A percentile compares a stretch with the other conserved stretches of the same genome.
phyloP scores from a whole-genome alignment of 2,113 vertebrate species.

The Syrrhaptes paradoxus region DNA sequence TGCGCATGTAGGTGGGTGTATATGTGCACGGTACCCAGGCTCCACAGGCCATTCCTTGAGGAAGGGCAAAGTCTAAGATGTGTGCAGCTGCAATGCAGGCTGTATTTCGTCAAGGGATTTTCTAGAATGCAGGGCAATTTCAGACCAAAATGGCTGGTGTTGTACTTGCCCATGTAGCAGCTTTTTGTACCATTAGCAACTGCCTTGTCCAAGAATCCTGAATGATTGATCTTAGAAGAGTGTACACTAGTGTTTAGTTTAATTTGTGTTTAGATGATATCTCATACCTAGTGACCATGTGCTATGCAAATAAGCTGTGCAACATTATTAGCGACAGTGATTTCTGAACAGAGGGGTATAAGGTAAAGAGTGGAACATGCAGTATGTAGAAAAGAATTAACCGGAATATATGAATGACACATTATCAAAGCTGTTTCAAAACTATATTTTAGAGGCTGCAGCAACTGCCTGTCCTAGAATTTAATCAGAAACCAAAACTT shows the following conservation, averaged over 20 bases:
- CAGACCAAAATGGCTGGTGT: background rate
- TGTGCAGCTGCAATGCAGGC: background rate
- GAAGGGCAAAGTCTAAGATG: background rate
- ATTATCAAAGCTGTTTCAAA: slow-evolving; percentile 56
- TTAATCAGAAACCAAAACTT: slow-evolving; percentile 67
- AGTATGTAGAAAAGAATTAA: slow-evolving; percentile 3
- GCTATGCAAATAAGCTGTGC: slow-evolving; percentile 42
- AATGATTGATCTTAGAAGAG: slow-evolving; percentile 38
- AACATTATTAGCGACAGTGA: background rate
- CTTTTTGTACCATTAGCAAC: slow-evolving; percentile 14
- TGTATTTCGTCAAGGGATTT: background rate
- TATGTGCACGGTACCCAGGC: rapidly evolving
- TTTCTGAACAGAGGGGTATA: background rate
- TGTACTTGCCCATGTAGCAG: background rate
- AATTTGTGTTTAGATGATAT: slow-evolving; percentile 44
- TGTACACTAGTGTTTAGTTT: slow-evolving; percentile 12
- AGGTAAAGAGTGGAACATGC: slow-evolving; percentile 14
- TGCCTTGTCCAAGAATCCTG: slow-evolving; percentile 4
- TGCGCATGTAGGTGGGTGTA: rapidly evolving
- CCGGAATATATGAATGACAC: slow-evolving; percentile 43
- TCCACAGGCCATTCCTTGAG: background rate
- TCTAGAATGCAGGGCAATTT: background rate
- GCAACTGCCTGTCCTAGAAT: slow-evolving; percentile 54
- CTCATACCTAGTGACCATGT: background rate
- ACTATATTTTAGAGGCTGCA: slow-evolving; percentile 43